phyloP scores from a whole-genome alignment of 2,888 invertebrate species.

The Hyposoter didymator region DNA sequence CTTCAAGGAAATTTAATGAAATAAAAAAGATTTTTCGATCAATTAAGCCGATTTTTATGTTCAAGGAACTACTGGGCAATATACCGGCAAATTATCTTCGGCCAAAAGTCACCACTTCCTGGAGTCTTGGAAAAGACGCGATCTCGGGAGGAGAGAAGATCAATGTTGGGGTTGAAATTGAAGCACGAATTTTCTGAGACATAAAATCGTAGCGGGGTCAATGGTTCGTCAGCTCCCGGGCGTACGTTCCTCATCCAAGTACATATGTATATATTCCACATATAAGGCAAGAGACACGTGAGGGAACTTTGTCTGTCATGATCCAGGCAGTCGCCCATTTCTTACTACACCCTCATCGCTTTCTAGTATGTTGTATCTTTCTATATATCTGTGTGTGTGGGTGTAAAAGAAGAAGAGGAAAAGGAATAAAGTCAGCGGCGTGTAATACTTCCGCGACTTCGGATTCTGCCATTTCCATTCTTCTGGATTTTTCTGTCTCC shows the following conservation, averaged over 20 bases:
- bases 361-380: not conserved
- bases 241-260: slow-evolving; percentile 33
- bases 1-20: too few species aligned
- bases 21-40: not conserved
- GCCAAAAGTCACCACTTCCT: slow-evolving; percentile 37
- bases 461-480: slow-evolving; percentile 22
- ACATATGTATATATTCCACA: slow-evolving; percentile 9
- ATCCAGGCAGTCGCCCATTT: slow-evolving; percentile 23
- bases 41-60: slow-evolving; percentile 58
- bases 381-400: not conserved
- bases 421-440: slow-evolving; percentile 53
- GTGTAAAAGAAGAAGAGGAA: slow-evolving; percentile 34
- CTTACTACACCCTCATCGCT: slow-evolving; percentile 18
- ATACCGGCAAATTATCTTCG: slow-evolving; percentile 64
- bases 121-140: slow-evolving; percentile 14
- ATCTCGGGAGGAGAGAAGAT: slow-evolving; percentile 32
- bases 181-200: slow-evolving; percentile 68
- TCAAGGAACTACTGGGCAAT: slow-evolving; percentile 59
- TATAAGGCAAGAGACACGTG: slow-evolving; percentile 29
- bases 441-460: slow-evolving; percentile 64
- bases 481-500: slow-evolving; percentile 50
- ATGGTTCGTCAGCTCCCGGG: slow-evolving; percentile 55
- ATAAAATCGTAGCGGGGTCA: slow-evolving; percentile 69
- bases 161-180: slow-evolving; percentile 51
- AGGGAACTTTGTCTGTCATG: slow-evolving; percentile 29